These are phyloP conservation scores for Mobula hypostoma DNA, from an alignment of 2,113 vertebrate species.

Conservation along the genomic window DNA sequence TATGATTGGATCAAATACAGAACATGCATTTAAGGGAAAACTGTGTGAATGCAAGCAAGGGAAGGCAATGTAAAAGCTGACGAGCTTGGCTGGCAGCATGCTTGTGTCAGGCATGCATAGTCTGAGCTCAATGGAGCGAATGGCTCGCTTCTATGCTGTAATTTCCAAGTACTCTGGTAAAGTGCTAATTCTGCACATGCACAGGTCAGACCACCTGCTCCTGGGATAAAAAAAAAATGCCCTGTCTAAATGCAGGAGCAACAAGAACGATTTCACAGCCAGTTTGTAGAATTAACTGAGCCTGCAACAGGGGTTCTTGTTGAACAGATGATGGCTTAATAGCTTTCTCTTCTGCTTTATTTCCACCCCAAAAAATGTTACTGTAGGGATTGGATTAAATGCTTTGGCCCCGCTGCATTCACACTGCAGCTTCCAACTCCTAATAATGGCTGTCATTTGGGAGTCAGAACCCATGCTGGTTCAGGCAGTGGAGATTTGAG, in stretches of 20 bases:
- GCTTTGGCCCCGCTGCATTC: neutral
- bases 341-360: neutral
- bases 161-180: neutral
- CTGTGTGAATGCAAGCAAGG: neutral
- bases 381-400: neutral
- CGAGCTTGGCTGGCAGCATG: neutral
- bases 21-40: neutral
- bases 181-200: neutral
- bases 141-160: neutral
- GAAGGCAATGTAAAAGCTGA: neutral
- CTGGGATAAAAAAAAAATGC: neutral
- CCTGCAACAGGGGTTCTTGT: neutral
- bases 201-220: neutral
- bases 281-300: neutral
- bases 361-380: neutral
- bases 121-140: neutral
- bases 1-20: neutral
- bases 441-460: neutral
- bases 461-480: neutral
- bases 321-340: neutral
- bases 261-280: slow-evolving; percentile 14
- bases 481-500: neutral
- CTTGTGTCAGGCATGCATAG: neutral
- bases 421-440: neutral
- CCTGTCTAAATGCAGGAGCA: neutral